Evolutionary conservation across 2,797 vertebrate species (phyloP).

Genomic region (Bovichtus variegatus): DNA sequence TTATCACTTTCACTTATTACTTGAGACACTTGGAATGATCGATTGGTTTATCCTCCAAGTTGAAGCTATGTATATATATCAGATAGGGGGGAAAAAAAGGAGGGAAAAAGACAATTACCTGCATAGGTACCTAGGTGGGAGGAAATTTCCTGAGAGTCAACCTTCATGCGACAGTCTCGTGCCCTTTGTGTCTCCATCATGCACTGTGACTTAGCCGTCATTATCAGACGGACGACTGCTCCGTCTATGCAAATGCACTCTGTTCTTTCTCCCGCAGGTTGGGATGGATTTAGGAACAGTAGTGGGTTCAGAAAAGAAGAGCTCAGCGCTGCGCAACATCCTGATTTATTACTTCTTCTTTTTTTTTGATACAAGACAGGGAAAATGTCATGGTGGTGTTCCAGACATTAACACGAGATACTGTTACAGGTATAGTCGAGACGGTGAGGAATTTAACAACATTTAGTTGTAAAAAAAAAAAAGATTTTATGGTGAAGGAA

Average conservation of each 20-base stretch:
- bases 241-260: slow-evolving; percentile 47
- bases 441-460: background rate
- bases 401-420: slow-evolving; percentile 7
- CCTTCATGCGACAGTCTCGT: slow-evolving; percentile 60
- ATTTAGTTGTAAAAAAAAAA: slow-evolving; percentile 3
- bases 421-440: background rate
- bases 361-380: background rate
- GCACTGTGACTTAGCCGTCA: slow-evolving; percentile 51
- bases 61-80: slow-evolving; percentile 72
- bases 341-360: slow-evolving; percentile 12
- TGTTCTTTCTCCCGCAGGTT: background rate
- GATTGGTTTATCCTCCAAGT: slow-evolving; percentile 71
- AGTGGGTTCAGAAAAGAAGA: background rate
- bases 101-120: slow-evolving; percentile 63
- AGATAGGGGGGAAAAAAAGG: slow-evolving; percentile 16
- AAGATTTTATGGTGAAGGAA: background rate
- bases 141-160: slow-evolving; percentile 69
- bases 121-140: slow-evolving; percentile 49
- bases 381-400: slow-evolving; percentile 11
- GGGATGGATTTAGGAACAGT: slow-evolving; percentile 11
- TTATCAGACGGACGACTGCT: slow-evolving; percentile 44
- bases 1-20: slow-evolving; percentile 79
- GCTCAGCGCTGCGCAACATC: background rate
- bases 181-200: slow-evolving; percentile 71
- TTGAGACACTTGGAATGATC: slow-evolving; percentile 74